These are phyloP conservation scores for Tachysurus fulvidraco DNA, from an alignment of 2,113 vertebrate genomes.

Conservation along the genomic window DNA sequence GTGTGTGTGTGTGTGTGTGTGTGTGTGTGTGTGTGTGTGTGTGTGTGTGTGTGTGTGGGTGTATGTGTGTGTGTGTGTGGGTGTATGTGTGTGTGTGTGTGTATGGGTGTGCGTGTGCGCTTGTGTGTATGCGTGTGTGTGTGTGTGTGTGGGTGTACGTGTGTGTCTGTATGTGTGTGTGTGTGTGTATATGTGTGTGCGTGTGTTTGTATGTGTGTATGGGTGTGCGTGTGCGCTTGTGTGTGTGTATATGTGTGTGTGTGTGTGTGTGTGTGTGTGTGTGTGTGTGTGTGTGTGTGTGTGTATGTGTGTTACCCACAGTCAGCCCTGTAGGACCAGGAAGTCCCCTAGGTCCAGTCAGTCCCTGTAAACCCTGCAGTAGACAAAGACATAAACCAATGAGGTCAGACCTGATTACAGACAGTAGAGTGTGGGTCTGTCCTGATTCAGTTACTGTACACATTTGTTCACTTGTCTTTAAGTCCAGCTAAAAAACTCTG, in stretches of 20 bases:
- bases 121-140: too few relatives aligned
- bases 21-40: slow-evolving; percentile 1
- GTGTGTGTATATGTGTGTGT: too few relatives aligned
- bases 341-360: slow-evolving; percentile 78
- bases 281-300: slow-evolving; percentile 1
- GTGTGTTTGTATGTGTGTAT: slow-evolving; percentile 10
- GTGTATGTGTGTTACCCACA: slow-evolving; percentile 64
- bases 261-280: slow-evolving; percentile 14
- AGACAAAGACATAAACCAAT: slow-evolving; percentile 13
- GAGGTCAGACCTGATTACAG: neutral
- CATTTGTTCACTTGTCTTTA: neutral
- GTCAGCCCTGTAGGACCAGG: slow-evolving; percentile 74
- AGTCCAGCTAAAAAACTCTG: neutral
- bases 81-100: neutral
- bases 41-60: slow-evolving; percentile 17
- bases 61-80: neutral
- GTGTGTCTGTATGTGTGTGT: neutral
- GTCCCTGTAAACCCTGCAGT: slow-evolving; percentile 76
- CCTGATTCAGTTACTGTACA: neutral
- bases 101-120: too few relatives aligned
- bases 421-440: neutral
- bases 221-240: neutral
- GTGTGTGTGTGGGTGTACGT: too few relatives aligned
- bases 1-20: neutral
- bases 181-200: slow-evolving; percentile 12